phyloP scores from a whole-genome alignment of 2,888 invertebrate species.

The Cephus nigrinus region DNA sequence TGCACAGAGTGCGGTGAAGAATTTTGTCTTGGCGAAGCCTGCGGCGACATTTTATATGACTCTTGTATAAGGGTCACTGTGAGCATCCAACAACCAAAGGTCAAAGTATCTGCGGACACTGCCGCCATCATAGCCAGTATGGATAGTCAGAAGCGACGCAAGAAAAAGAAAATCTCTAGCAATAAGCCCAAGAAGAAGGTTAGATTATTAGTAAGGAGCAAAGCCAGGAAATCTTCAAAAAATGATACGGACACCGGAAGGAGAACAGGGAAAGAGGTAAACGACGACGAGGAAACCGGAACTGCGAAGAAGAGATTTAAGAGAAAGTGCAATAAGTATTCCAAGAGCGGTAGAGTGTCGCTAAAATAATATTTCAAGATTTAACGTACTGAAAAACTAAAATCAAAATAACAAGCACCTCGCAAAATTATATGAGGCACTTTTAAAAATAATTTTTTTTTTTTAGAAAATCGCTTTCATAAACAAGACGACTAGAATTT shows the following conservation, averaged over 20 bases:
- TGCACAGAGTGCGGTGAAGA: slow-evolving; percentile 88
- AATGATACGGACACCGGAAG: slow-evolving; percentile 60
- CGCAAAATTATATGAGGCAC: too few species aligned
- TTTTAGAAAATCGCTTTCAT: too few species aligned
- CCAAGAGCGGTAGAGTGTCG: slow-evolving; percentile 37
- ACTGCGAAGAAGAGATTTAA: slow-evolving; percentile 59
- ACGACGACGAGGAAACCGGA: slow-evolving; percentile 52
- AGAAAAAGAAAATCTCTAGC: slow-evolving; percentile 41
- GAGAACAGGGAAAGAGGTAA: slow-evolving; percentile 67
- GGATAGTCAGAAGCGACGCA: slow-evolving; percentile 48
- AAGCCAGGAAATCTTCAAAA: slow-evolving; percentile 32
- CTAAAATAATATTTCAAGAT: slow-evolving; percentile 32
- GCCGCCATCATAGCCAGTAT: slow-evolving; percentile 61
- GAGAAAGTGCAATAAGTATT: slow-evolving; percentile 53
- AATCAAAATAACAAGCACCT: not conserved
- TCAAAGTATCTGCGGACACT: slow-evolving; percentile 58
- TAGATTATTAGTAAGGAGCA: slow-evolving; percentile 46
- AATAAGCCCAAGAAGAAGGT: slow-evolving; percentile 56
- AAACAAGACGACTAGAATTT: too few species aligned
- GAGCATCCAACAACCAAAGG: slow-evolving; percentile 48
- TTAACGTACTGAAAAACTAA: not conserved
- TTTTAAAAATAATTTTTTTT: too few species aligned
- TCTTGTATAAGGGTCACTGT: slow-evolving; percentile 68
- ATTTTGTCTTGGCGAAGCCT: slow-evolving; percentile 75
- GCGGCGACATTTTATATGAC: slow-evolving; percentile 72